Percentiles rank a stretch among this genome's conserved stretches.
Conservation (phyloP, 2,113 vertebrate genomes). For the Nestor notabilis region DNA sequence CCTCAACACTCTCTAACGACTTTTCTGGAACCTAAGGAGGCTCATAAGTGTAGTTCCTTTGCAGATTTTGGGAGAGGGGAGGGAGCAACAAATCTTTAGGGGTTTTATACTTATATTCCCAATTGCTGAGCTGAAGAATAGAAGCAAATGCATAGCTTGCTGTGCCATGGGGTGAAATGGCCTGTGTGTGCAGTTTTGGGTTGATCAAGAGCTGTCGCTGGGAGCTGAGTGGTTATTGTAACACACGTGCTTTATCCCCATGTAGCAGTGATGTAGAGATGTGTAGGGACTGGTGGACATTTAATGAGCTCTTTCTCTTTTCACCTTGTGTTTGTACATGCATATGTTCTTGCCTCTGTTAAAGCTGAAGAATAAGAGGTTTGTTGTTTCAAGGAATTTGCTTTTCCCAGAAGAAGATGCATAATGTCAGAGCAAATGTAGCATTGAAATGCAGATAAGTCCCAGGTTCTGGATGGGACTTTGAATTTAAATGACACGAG, state of each 20-base stretch:
- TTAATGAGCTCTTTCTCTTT: not conserved
- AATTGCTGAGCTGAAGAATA: not conserved
- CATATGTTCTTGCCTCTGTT: not conserved
- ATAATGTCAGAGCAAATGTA: conserved; percentile 33
- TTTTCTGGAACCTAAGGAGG: not conserved
- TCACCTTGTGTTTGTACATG: not conserved
- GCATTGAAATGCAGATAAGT: conserved; percentile 52
- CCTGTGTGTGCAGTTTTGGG: not conserved
- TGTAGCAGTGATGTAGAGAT: not conserved
- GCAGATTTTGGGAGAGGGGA: not conserved
- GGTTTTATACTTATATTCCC: not conserved
- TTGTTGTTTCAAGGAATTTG: conserved; percentile 49
- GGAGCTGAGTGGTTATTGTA: not conserved
- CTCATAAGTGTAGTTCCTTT: not conserved
- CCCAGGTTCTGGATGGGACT: conserved; percentile 21
- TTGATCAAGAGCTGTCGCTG: not conserved
- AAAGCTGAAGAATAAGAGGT: conserved; percentile 3
- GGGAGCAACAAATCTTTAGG: not conserved
- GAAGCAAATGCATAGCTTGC: not conserved
- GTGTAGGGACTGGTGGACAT: not conserved
- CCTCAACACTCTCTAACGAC: not conserved
- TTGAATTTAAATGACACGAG: conserved; percentile 18
- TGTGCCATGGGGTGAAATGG: not conserved
- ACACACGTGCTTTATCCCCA: not conserved
- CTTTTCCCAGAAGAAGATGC: conserved; percentile 35